A percentile compares a stretch with the other conserved stretches of the same genome.
Conservation (phyloP, 1,140 invertebrate genomes). For the Caenorhabditis brenneri region DNA sequence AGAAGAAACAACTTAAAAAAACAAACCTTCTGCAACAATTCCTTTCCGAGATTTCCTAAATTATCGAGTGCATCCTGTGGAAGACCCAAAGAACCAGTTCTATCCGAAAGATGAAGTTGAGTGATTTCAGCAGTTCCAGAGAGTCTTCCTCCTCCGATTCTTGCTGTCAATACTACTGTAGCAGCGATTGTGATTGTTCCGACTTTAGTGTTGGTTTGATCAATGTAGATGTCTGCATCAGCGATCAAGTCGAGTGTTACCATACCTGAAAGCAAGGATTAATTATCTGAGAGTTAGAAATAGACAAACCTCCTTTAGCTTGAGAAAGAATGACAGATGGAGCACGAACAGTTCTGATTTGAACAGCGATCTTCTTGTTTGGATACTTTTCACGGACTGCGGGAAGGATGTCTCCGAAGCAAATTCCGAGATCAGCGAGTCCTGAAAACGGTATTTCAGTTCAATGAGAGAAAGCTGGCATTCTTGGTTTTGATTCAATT, state of each 20-base stretch:
- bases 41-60: constrained; percentile 69
- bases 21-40: constrained; percentile 63
- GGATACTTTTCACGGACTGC: constrained; percentile 69
- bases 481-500: neutral
- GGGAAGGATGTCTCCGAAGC: constrained; percentile 69
- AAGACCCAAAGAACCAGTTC: constrained; percentile 61
- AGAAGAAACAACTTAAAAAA: neutral
- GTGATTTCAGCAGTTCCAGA: constrained; percentile 63
- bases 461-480: no score
- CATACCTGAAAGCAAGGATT: constrained; percentile 49
- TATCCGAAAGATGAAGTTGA: constrained; percentile 62
- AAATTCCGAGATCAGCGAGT: constrained; percentile 67
- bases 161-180: constrained; percentile 59
- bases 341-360: constrained; percentile 63
- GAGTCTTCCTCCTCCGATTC: constrained; percentile 56
- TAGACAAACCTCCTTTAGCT: constrained; percentile 61
- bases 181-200: constrained; percentile 63
- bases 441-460: neutral
- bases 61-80: constrained; percentile 70
- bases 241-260: constrained; percentile 62
- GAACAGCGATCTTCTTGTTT: constrained; percentile 64
- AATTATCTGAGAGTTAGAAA: neutral
- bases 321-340: constrained; percentile 63
- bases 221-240: constrained; percentile 70
- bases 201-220: constrained; percentile 65